phyloP scores from a whole-genome alignment of 1,140 invertebrate species.

The Formica exsecta region DNA sequence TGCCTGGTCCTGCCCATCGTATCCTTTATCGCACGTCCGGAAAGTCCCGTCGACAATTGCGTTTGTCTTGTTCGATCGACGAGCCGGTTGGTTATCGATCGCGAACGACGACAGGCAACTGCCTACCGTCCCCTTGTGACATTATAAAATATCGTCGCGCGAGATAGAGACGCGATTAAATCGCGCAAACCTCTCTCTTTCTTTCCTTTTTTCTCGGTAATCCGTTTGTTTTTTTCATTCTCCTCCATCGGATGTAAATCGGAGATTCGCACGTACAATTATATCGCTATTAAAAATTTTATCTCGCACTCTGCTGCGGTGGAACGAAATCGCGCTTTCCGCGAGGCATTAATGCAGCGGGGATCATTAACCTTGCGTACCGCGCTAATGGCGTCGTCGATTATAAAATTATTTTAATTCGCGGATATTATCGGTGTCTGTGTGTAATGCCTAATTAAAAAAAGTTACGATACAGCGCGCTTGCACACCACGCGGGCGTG shows the following conservation, averaged over 20 bases:
- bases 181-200: neutral
- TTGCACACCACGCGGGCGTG: neutral
- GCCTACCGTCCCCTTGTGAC: neutral
- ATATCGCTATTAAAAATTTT: conserved; percentile 71
- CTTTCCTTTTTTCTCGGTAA: no score
- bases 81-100: conserved; percentile 41
- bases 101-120: neutral
- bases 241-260: neutral
- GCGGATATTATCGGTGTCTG: conserved; percentile 57
- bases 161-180: conserved; percentile 35
- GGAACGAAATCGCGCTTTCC: conserved; percentile 69
- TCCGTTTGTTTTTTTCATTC: no score
- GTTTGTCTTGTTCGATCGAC: conserved; percentile 11
- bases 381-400: conserved; percentile 69
- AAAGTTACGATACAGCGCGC: conserved; percentile 34
- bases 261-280: conserved; percentile 40
- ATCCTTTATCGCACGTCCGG: conserved; percentile 60
- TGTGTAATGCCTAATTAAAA: conserved; percentile 42
- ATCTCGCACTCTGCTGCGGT: conserved; percentile 26
- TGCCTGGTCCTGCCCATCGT: conserved; percentile 46
- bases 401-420: conserved; percentile 76
- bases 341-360: conserved; percentile 59
- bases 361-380: conserved; percentile 66
- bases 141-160: conserved; percentile 37
- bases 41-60: conserved; percentile 1